Percentiles rank a stretch among this genome's conserved stretches.
phyloP scores from a whole-genome alignment of 2,113 vertebrate genomes.

The Chionodraco myersi region DNA sequence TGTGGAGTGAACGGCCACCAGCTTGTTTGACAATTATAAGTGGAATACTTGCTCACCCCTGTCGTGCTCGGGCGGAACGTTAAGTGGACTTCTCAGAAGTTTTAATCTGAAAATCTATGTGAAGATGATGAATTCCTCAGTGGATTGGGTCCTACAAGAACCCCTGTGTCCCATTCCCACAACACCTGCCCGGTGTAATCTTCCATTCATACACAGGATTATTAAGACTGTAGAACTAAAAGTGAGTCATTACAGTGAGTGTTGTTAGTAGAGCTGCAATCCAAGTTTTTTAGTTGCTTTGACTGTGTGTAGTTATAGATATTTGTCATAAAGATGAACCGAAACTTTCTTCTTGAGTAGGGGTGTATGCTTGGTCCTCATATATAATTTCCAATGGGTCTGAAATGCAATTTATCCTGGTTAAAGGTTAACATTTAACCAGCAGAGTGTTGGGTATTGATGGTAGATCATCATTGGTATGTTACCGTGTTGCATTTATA shows the following conservation, averaged over 20 bases:
- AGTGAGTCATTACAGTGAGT: slow-evolving; percentile 57
- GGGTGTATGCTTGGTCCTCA: not conserved
- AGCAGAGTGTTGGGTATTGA: not conserved
- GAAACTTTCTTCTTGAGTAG: not conserved
- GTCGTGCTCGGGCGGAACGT: slow-evolving; percentile 46
- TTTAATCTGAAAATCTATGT: slow-evolving; percentile 78
- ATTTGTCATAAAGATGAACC: slow-evolving; percentile 19
- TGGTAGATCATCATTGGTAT: not conserved
- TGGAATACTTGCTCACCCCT: slow-evolving; percentile 60
- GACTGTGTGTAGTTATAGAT: slow-evolving; percentile 24
- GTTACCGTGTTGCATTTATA: too few relatives aligned
- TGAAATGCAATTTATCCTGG: not conserved
- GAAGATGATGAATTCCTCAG: slow-evolving; percentile 70
- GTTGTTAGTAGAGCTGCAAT: slow-evolving; percentile 29
- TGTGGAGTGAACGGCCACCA: slow-evolving; percentile 36
- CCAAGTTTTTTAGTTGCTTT: slow-evolving; percentile 41
- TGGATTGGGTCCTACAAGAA: slow-evolving; percentile 62
- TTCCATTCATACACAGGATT: slow-evolving; percentile 57
- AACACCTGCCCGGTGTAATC: slow-evolving; percentile 68
- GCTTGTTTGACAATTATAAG: slow-evolving; percentile 73
- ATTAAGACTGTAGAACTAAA: slow-evolving; percentile 47
- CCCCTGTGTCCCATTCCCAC: slow-evolving; percentile 50
- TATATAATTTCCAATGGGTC: not conserved
- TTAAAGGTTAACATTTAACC: not conserved
- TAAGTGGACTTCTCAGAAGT: slow-evolving; percentile 72